A percentile compares a stretch with the other conserved stretches of the same genome.
Conservation (phyloP, 2,113 vertebrate species). For the Ornithorhynchus anatinus region DNA sequence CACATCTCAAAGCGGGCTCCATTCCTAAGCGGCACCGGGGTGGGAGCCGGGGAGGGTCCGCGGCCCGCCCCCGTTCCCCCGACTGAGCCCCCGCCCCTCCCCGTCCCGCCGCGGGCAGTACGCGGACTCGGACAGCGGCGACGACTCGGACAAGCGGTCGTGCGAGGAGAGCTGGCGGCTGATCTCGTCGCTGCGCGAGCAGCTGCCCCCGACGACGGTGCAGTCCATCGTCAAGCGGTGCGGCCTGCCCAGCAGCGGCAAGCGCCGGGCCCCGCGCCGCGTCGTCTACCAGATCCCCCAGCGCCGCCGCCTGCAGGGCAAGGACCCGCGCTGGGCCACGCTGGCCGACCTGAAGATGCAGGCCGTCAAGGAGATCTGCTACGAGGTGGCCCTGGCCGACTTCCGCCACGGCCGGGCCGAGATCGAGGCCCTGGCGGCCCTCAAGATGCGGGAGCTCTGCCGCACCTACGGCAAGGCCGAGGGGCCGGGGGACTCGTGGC, state of each 20-base stretch:
- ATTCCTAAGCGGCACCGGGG: not conserved
- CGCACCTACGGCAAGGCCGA: conserved; percentile 83
- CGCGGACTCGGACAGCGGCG: conserved; percentile 85
- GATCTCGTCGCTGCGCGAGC: conserved; percentile 84
- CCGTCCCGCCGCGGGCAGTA: conserved; percentile 61
- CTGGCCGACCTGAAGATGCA: conserved; percentile 83
- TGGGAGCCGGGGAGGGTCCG: not conserved
- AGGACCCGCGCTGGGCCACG: conserved; percentile 81
- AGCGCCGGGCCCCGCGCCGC: conserved; percentile 79
- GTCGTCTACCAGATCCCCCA: conserved; percentile 89
- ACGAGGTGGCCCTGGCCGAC: conserved; percentile 86
- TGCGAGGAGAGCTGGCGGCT: conserved; percentile 91
- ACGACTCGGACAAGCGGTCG: conserved; percentile 88
- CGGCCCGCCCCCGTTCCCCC: not conserved
- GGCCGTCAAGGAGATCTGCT: conserved; percentile 90
- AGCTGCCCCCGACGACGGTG: conserved; percentile 84
- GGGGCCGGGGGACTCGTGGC: conserved; percentile 80
- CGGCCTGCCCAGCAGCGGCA: conserved; percentile 87
- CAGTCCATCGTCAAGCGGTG: conserved; percentile 86
- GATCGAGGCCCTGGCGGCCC: conserved; percentile 85
- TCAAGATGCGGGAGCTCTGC: conserved; percentile 88
- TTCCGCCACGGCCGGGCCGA: conserved; percentile 85
- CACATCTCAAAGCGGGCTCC: not conserved
- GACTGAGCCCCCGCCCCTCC: not conserved
- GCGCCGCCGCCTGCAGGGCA: conserved; percentile 78